Base-by-base conservation (phyloP, 2,888 invertebrate species). In the Hecatera dysodea region DNA sequence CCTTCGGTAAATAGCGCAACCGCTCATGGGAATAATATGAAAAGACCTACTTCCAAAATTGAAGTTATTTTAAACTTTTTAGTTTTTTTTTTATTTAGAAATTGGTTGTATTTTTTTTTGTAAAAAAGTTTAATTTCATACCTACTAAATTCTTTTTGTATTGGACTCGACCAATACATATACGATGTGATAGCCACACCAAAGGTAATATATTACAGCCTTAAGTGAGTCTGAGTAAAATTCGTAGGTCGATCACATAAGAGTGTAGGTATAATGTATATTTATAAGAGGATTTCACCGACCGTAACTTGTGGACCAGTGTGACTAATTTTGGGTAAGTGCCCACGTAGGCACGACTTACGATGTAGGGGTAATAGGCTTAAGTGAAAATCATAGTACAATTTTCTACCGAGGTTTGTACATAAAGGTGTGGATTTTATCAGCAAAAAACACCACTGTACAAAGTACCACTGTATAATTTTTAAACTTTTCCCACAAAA, bases 261-360 rank as follows among this genome's bases (percentile, higher is more conserved):
- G 78, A 73, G 63, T 71, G 6, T 2, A 29, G 29, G 70, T 78
- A 77, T 81, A 83, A 81, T 85, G 80, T 83, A 84, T 85, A 88
- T 88, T 86, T 87, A 84, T 88, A 86, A 86, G 82, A 79, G 82
- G 82, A 82, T 84, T 78, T 72, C 63, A 69, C 75, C 78, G 82
- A 73, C 81, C 84, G 82, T 81, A 74, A 84, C 83, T 84, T 85
- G 86, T 82, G 82, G 87, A 81, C 86, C 84, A 80, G 81, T 87
- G 87, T 86, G 87, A 88, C 90, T 89, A 89, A 90, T 90, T 90
- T 89, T 81, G 81, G 83, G 82, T 88, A 90, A 91, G 90, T 91
- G 90, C 89, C 89, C 91, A 90, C 91, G 91, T 91, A 89, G 90
- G 83, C 83, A 81, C 73, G 75, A 83, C 87, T 87, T 84, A 86